Evolutionary conservation across 2,113 vertebrate genomes (phyloP).

Genomic region (Leptodactylus fuscus): DNA sequence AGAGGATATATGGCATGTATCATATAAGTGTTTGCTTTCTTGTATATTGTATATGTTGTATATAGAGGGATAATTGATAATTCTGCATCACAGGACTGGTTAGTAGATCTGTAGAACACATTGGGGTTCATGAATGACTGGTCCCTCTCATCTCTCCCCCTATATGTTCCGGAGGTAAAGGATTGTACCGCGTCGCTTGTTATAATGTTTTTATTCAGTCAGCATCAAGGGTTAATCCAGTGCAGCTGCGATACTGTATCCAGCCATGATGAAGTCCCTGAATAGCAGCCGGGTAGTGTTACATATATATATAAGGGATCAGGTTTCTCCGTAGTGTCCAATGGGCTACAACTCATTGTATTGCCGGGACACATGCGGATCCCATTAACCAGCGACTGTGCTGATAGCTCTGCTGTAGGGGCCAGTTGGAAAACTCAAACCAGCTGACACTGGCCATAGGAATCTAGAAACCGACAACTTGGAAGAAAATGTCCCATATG

Average conservation of each 20-base stretch:
- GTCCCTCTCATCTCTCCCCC: no score
- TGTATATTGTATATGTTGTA: no score
- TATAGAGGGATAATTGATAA: no score
- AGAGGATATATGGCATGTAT: no score
- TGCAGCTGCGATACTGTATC: conserved; percentile 37
- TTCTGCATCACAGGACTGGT: no score
- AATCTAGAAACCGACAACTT: background rate
- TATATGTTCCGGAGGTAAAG: background rate
- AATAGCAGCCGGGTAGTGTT: background rate
- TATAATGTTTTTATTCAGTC: conserved; percentile 7
- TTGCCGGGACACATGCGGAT: background rate
- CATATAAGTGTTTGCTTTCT: no score
- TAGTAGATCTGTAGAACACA: no score
- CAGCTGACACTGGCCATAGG: no score
- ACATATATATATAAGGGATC: background rate
- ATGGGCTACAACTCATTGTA: background rate
- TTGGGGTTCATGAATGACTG: no score
- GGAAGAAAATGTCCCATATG: background rate
- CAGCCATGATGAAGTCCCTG: background rate
- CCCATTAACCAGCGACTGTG: background rate
- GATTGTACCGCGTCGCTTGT: background rate
- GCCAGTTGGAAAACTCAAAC: no score
- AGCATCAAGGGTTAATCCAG: conserved; percentile 12
- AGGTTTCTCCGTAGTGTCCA: conserved; percentile 2
- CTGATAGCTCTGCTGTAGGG: background rate